phyloP scores from a whole-genome alignment of 2,888 invertebrate genomes.

The Tachina fera region DNA sequence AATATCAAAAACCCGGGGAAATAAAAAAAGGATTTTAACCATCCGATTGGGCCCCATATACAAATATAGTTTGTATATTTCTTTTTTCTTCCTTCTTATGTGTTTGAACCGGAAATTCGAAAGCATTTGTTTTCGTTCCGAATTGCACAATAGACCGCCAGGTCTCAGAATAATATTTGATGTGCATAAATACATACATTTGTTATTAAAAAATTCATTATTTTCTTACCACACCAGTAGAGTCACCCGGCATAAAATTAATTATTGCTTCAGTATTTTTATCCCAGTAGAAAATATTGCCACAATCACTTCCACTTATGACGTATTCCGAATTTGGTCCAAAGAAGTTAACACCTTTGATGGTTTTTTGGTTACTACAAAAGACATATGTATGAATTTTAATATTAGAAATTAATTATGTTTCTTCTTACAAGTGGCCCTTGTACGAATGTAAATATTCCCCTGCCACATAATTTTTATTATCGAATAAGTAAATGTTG shows the following conservation, averaged over 20 bases:
- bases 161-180: no score
- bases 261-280: conserved; percentile 93
- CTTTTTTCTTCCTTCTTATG: no score
- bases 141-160: no score
- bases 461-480: conserved; percentile 83
- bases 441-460: conserved; percentile 85
- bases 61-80: no score
- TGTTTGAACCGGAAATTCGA: no score
- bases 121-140: no score
- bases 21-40: no score
- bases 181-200: neutral
- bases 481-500: conserved; percentile 94
- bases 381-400: neutral
- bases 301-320: conserved; percentile 97
- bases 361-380: conserved; percentile 87
- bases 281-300: conserved; percentile 95
- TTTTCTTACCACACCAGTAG: conserved; percentile 89
- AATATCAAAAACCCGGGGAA: no score
- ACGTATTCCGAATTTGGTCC: conserved; percentile 95
- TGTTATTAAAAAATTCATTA: neutral
- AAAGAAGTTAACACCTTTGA: conserved; percentile 97
- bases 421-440: conserved; percentile 85
- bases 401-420: neutral
- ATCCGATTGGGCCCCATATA: no score
- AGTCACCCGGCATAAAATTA: conserved; percentile 93